Evolutionary conservation across 2,113 vertebrate genomes (phyloP).

Genomic region (Platysteira castanea): DNA sequence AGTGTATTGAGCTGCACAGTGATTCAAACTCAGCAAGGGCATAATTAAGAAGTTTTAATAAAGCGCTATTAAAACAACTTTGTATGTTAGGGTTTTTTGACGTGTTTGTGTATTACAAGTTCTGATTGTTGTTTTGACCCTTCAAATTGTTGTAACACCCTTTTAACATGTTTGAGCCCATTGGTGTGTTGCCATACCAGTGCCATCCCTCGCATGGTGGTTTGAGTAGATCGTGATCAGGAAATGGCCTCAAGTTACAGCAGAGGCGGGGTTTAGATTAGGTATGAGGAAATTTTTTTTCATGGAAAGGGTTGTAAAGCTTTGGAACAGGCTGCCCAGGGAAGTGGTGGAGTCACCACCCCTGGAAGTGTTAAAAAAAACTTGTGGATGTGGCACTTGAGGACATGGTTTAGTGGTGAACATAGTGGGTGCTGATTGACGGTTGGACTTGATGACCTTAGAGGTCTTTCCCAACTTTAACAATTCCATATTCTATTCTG

Average conservation of each 20-base stretch:
- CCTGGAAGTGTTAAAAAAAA: background rate
- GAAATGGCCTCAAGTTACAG: background rate
- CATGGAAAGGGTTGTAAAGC: background rate
- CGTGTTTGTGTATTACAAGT: background rate
- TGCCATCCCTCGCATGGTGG: background rate
- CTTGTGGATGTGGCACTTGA: background rate
- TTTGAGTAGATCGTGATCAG: fast-evolving
- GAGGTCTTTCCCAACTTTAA: background rate
- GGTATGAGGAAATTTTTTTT: background rate
- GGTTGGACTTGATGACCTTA: background rate
- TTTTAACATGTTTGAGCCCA: background rate
- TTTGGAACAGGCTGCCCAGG: background rate
- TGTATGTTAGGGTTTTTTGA: background rate
- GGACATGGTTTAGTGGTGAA: background rate
- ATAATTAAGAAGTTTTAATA: background rate
- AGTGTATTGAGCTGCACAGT: background rate
- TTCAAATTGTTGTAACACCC: background rate
- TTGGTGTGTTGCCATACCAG: fast-evolving
- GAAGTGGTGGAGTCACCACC: background rate
- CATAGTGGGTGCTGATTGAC: background rate
- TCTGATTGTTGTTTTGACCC: background rate
- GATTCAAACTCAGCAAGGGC: background rate
- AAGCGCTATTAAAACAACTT: background rate
- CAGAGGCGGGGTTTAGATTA: background rate
- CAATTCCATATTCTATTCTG: background rate